Conservation (phyloP, 2,888 invertebrate species). For the Spilarctia lutea region DNA sequence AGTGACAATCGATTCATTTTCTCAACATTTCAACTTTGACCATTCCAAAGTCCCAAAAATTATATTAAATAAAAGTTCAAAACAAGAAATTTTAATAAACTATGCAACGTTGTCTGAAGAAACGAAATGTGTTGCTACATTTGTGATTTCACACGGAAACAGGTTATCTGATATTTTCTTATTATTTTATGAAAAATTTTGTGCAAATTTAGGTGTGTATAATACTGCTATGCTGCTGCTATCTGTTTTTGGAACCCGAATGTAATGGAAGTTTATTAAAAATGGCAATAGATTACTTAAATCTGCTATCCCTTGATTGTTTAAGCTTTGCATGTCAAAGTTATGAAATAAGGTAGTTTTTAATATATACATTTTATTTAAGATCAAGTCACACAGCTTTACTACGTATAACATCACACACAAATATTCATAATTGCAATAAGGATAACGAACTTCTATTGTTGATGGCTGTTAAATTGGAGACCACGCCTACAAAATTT, state of each 20-base stretch:
- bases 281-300: neutral
- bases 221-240: neutral
- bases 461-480: constrained; percentile 39
- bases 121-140: constrained; percentile 49
- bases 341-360: neutral
- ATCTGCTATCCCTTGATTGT: neutral
- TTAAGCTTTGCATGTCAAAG: neutral
- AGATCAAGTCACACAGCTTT: constrained; percentile 23
- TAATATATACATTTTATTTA: constrained; percentile 16
- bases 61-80: constrained; percentile 30
- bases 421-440: constrained; percentile 9
- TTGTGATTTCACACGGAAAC: constrained; percentile 23
- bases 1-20: constrained; percentile 82
- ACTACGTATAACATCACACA: constrained; percentile 11
- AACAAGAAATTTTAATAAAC: constrained; percentile 40
- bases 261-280: neutral
- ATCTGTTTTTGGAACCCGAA: neutral
- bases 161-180: constrained; percentile 19
- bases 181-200: no score
- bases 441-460: constrained; percentile 35
- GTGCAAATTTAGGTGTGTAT: neutral
- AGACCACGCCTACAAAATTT: constrained; percentile 6
- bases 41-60: constrained; percentile 79
- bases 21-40: constrained; percentile 86
- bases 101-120: constrained; percentile 37